phyloP scores from a whole-genome alignment of 1,140 invertebrate genomes.

The Theocolax elegans region DNA sequence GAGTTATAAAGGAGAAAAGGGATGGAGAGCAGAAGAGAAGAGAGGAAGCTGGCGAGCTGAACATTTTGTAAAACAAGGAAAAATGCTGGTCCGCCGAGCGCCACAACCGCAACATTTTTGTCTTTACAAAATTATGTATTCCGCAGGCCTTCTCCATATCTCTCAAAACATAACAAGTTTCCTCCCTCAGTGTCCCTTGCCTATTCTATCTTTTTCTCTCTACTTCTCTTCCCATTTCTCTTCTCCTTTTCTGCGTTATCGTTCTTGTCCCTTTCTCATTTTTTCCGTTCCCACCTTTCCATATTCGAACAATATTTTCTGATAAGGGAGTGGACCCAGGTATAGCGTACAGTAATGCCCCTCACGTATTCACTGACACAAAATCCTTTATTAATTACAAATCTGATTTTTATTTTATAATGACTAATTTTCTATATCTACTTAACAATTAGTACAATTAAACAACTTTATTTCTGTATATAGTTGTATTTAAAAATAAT shows the following conservation, averaged over 20 bases:
- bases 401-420: too few relatives aligned
- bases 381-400: too few relatives aligned
- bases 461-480: too few relatives aligned
- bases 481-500: too few relatives aligned
- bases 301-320: constrained; percentile 17
- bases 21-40: constrained; percentile 47
- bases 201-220: constrained; percentile 33
- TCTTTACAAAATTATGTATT: constrained; percentile 70
- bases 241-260: constrained; percentile 13
- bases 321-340: too few relatives aligned
- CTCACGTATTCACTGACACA: too few relatives aligned
- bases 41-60: constrained; percentile 55
- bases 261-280: constrained; percentile 25
- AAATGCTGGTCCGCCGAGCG: constrained; percentile 64
- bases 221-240: constrained; percentile 29
- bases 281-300: constrained; percentile 7
- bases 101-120: constrained; percentile 68
- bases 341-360: too few relatives aligned
- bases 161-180: constrained; percentile 70
- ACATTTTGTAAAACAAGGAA: constrained; percentile 68
- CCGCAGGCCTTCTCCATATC: constrained; percentile 67
- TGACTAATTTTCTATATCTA: too few relatives aligned
- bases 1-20: constrained; percentile 40
- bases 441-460: too few relatives aligned
- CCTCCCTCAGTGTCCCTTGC: constrained; percentile 56